A percentile compares a stretch with the other conserved stretches of the same genome.
Evolutionary conservation across 2,113 vertebrate genomes (phyloP).

Genomic region (Leptodactylus fuscus): DNA sequence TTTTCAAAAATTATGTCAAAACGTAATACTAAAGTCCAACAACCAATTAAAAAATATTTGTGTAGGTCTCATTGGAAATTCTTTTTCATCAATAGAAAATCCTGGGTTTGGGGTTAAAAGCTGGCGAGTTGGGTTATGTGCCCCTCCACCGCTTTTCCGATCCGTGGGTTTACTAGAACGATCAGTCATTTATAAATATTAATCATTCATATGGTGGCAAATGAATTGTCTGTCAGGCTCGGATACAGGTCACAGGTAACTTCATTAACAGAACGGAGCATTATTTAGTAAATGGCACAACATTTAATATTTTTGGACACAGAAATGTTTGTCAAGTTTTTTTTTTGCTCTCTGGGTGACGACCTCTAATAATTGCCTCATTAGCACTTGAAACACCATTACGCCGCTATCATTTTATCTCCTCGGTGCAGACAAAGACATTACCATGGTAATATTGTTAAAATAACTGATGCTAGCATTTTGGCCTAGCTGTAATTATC

Average conservation of each 20-base stretch:
- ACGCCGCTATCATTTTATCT: conserved; percentile 53
- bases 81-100: no score
- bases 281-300: conserved; percentile 51
- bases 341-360: conserved; percentile 41
- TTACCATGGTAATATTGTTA: conserved; percentile 50
- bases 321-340: conserved; percentile 50
- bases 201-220: conserved; percentile 21
- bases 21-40: no score
- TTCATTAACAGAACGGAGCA: conserved; percentile 19
- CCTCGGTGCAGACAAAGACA: conserved; percentile 43
- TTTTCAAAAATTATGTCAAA: no score
- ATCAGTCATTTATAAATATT: conserved; percentile 35
- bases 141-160: background rate
- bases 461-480: conserved; percentile 50
- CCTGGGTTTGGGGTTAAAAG: conserved; percentile 6
- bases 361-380: conserved; percentile 57
- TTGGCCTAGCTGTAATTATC: conserved; percentile 50
- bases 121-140: background rate
- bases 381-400: conserved; percentile 58
- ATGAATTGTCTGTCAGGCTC: conserved; percentile 16
- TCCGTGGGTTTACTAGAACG: background rate
- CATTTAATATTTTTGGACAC: conserved; percentile 53
- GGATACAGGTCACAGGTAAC: conserved; percentile 34
- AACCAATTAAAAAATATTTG: no score
- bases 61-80: no score